A percentile compares a stretch with the other conserved stretches of the same genome.
These are phyloP conservation scores for Urocolius indicus DNA, from an alignment of 2,113 vertebrate species.

Conservation along the genomic window DNA sequence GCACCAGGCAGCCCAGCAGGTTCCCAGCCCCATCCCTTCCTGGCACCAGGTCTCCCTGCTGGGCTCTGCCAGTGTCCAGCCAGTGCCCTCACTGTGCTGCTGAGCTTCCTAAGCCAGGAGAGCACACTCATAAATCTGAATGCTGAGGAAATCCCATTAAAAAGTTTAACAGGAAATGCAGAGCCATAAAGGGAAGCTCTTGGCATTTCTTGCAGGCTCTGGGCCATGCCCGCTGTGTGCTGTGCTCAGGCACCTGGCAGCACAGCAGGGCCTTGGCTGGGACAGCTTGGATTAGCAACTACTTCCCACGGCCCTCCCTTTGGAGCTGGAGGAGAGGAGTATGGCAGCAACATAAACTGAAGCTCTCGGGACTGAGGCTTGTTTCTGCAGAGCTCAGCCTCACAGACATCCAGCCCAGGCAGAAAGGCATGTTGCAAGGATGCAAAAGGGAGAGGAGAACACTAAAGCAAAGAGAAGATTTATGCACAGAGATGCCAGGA, in stretches of 20 bases:
- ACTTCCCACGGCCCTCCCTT: background rate
- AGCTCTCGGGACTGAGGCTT: background rate
- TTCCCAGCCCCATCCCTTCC: background rate
- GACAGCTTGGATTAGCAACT: background rate
- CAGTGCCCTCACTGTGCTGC: accelerated
- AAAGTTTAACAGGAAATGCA: background rate
- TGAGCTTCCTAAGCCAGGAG: background rate
- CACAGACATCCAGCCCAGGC: background rate
- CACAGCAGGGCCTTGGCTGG: background rate
- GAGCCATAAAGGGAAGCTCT: constrained; percentile 10
- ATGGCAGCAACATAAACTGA: background rate
- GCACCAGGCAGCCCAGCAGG: background rate
- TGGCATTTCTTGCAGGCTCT: background rate
- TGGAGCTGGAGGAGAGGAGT: background rate
- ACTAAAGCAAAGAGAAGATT: constrained; percentile 14
- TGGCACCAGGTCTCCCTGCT: background rate
- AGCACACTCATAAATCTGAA: background rate
- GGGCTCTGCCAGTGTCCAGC: accelerated
- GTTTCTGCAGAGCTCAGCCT: background rate
- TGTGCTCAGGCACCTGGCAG: constrained; percentile 32
- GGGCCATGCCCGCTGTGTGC: background rate
- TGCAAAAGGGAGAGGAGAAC: background rate
- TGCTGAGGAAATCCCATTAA: constrained; percentile 19
- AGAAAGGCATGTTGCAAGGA: background rate
- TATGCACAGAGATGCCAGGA: constrained; percentile 15